phyloP scores from a whole-genome alignment of 2,797 vertebrate genomes.

The Holocentrus rufus region DNA sequence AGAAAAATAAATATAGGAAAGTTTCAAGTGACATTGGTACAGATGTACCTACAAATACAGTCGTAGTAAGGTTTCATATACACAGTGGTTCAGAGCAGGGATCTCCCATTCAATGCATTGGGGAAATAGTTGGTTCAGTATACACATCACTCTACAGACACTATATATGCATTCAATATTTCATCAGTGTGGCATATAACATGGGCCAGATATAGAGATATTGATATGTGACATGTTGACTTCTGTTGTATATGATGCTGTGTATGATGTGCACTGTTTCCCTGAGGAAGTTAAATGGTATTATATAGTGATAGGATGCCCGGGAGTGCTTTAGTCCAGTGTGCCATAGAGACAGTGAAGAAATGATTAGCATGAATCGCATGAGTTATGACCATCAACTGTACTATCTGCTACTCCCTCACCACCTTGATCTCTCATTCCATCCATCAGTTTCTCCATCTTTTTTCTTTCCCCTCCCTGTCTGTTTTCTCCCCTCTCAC shows the following conservation, averaged over 20 bases:
- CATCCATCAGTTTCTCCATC: not conserved
- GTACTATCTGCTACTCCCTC: not conserved
- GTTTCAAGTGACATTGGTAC: too few relatives aligned
- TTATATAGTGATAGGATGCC: not conserved
- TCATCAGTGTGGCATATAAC: not conserved
- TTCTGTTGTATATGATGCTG: conserved; percentile 2
- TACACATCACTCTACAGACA: not conserved
- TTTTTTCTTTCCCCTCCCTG: not conserved
- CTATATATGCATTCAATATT: conserved; percentile 20
- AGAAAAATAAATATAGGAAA: too few relatives aligned
- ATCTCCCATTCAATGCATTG: not conserved
- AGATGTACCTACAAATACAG: too few relatives aligned
- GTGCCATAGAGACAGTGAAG: conserved; percentile 1
- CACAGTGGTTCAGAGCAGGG: not conserved
- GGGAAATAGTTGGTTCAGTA: conserved; percentile 9
- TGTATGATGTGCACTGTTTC: not conserved
- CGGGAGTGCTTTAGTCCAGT: conserved; percentile 27
- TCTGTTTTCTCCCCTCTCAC: too few relatives aligned
- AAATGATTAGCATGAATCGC: not conserved
- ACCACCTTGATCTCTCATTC: not conserved
- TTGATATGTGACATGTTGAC: not conserved
- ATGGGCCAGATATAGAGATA: not conserved
- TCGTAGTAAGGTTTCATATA: not conserved
- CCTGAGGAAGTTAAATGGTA: conserved; percentile 5
- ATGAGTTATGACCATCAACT: not conserved